A percentile compares a stretch with the other conserved stretches of the same genome.
Conservation (phyloP, 2,888 invertebrate species). For the Aphodius granarius region DNA sequence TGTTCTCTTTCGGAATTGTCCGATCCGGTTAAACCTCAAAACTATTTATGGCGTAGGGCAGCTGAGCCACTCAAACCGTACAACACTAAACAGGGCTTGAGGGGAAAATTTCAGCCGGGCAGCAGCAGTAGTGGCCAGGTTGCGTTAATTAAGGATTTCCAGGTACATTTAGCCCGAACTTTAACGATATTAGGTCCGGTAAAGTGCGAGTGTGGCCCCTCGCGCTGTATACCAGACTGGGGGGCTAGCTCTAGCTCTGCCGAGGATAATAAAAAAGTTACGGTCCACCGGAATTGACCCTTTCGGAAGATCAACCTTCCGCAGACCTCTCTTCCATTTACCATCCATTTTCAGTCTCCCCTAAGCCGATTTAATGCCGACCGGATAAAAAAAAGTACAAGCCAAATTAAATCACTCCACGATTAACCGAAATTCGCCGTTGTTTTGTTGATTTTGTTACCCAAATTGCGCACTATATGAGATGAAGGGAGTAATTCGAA, state of each 20-base stretch:
- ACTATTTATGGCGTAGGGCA: neutral
- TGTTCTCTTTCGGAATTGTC: neutral
- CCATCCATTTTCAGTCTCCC: constrained; percentile 5
- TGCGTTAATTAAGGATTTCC: constrained; percentile 14
- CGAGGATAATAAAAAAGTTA: constrained; percentile 8
- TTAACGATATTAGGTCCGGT: constrained; percentile 13
- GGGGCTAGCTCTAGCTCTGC: neutral
- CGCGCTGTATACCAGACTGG: neutral
- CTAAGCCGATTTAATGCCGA: constrained; percentile 9
- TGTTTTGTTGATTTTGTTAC: neutral
- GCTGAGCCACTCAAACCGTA: neutral
- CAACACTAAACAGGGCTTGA: neutral
- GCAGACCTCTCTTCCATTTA: neutral
- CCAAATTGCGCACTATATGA: too few relatives aligned
- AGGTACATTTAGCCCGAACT: constrained; percentile 6
- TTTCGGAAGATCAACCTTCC: constrained; percentile 9
- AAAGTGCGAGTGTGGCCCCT: neutral
- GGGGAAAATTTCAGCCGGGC: neutral
- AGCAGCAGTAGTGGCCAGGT: neutral
- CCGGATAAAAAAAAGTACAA: constrained; percentile 5
- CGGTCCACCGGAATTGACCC: constrained; percentile 9
- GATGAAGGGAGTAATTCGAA: too few relatives aligned
- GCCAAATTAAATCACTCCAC: neutral
- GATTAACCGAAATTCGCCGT: neutral
- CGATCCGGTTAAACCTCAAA: neutral